Evolutionary conservation across 2,888 invertebrate species (phyloP), one percentile per base, ranked within the genome.

Genomic region (Melipona beecheii): DNA sequence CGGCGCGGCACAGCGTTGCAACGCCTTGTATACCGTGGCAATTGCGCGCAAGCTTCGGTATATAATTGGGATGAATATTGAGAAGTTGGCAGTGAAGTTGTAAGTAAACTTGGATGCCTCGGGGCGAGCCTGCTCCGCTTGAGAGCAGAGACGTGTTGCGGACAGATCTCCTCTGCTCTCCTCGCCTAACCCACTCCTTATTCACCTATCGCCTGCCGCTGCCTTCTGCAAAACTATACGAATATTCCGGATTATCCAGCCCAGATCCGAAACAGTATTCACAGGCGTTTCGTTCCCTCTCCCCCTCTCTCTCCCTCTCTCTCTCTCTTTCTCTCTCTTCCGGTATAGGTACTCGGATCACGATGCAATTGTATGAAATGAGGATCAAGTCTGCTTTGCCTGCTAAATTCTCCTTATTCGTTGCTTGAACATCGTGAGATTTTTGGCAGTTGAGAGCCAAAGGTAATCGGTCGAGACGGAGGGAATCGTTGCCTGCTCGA

Each of bases 61-160:
- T 93, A 93, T 94, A 94, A 94, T 94, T 94, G 93, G 92, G 92
- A 94, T 94, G 94, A 94, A 94, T 94, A 94, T 94, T 94, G 94
- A 94, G 94, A 94, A 94, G 94, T 94, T 94, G 93, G 93, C 92
- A 93, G 92, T 93, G 93, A 94, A 94, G 94, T 94, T 94, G 94
- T 93, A 93, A 94, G 94, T 93, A 94, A 94, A 94, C 93, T 94
- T 93, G 93, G 92, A 92, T 93, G 93, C 94, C 94, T 92, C 91
- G 87, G 87, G 93, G 94, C 93, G 91, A 91, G 90, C 86, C 81
- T 87, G 91, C 90, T 91, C 90, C 92, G 93, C 93, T 93, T 94
- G 93, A 94, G 93, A 94, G 94, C 94, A 94, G 93, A 94, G 93
- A 94, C 94, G 94, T 94, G 94, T 94, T 94, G 93, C 94, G 93